Evolutionary conservation across 2,113 vertebrate species (phyloP).

Genomic region (Dolichotis patagonum): DNA sequence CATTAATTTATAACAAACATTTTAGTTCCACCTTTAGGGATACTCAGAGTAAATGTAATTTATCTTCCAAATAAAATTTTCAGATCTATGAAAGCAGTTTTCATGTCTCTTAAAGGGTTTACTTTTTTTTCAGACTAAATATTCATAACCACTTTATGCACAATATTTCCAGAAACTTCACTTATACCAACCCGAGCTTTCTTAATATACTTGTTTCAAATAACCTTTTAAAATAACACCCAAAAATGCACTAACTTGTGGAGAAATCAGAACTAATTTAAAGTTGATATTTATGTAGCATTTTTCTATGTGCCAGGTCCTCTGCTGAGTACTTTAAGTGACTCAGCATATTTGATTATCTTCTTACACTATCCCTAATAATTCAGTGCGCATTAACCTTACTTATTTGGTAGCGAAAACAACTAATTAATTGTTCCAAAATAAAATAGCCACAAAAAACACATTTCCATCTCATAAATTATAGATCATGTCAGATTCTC

Average conservation of each 20-base stretch:
- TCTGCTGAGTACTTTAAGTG: not conserved
- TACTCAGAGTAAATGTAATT: not conserved
- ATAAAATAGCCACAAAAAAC: not conserved
- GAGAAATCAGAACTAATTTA: constrained; percentile 3
- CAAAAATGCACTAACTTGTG: not conserved
- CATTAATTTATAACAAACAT: not conserved
- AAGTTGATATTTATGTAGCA: not conserved
- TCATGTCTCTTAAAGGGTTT: not conserved
- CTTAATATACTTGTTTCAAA: constrained; percentile 22
- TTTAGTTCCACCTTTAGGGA: constrained; percentile 36
- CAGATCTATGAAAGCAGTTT: not conserved
- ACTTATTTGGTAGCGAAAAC: not conserved
- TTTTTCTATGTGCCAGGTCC: not conserved
- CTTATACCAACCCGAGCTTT: not conserved
- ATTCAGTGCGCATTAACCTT: not conserved
- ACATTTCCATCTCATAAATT: not conserved
- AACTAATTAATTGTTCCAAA: constrained; percentile 23
- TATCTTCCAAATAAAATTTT: not conserved
- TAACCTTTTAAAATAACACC: not conserved
- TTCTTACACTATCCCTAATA: not conserved
- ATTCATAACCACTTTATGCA: not conserved
- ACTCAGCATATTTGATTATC: not conserved
- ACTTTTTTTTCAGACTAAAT: constrained; percentile 33
- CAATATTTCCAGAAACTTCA: not conserved
- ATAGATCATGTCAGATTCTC: not conserved